Evolutionary conservation across 2,113 vertebrate genomes (phyloP), one percentile per base, ranked within the genome.

Genomic region (Octodon degus): DNA sequence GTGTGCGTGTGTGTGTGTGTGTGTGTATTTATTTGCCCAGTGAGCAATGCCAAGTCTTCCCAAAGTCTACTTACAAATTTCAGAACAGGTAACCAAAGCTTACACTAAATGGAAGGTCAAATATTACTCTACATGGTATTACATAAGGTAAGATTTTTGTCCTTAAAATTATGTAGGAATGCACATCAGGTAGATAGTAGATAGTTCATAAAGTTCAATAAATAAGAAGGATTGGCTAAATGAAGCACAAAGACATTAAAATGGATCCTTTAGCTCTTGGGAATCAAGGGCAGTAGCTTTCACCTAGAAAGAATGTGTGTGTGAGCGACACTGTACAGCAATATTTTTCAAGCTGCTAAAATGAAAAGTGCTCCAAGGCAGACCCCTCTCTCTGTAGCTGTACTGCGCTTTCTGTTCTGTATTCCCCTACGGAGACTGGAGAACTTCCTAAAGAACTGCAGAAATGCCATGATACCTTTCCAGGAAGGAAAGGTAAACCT

Each of bases 241-340:
- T 93, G 63, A 95, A 97, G 88, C 79, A n/a, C 37, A 88, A 83
- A 96, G 93, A 82, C 90, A 96, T 97, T 96, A 89, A 47, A 95
- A 96, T 86, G 79, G 47, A 80, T 63, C 30, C 62, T 55, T 93
- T 55, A 27, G 27, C 74, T 92, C 85, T 89, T 86, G 77, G 92
- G 40, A 95, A 97, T 97, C 93, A 92, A 86, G 63, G 90, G 37
- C 53, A 96, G 84, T 76, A 91, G 83, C 1, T 62, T 96, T 96
- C 81, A 0, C 89, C 83, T 76, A 92, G 90, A 96, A 94, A 95
- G 68, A 90, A 77, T 47, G 24, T 77, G 32, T 79, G 16, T 82
- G 89, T 88, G 47, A 53, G 53, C 53, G 14, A 55, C 16, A 55
- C 16, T 58, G 14, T 16, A 5, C 4, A 93, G 77, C 25, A 60